Conservation (phyloP, 2,888 invertebrate species). For the Galerucella pusilla region DNA sequence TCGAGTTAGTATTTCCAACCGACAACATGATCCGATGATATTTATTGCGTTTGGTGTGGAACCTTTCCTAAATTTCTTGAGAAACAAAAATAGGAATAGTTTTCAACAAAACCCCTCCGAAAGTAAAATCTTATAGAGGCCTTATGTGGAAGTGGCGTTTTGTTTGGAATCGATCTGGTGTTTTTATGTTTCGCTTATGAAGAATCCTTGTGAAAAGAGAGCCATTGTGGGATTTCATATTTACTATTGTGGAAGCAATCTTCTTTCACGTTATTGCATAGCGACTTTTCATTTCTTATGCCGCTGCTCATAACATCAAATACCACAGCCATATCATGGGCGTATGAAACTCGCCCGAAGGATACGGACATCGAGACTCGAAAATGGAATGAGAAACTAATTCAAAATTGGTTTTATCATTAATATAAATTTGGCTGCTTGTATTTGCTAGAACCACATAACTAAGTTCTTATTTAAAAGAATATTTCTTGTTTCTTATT, state of each 20-base stretch:
- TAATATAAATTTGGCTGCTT: too few relatives aligned
- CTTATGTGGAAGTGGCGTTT: slow-evolving; percentile 35
- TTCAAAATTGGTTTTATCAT: too few relatives aligned
- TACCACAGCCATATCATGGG: slow-evolving; percentile 30
- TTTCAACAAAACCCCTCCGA: not conserved
- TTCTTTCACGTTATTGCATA: slow-evolving; percentile 50
- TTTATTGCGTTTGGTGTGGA: not conserved
- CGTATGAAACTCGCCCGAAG: not conserved
- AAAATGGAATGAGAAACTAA: not conserved
- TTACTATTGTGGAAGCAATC: slow-evolving; percentile 56
- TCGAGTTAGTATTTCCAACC: not conserved
- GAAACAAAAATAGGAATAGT: too few relatives aligned
- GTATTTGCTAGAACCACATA: too few relatives aligned
- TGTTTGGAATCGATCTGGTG: slow-evolving; percentile 34
- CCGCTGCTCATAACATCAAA: slow-evolving; percentile 43
- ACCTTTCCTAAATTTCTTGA: not conserved
- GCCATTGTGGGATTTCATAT: slow-evolving; percentile 53
- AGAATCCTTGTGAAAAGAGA: slow-evolving; percentile 48
- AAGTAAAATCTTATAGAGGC: slow-evolving; percentile 34
- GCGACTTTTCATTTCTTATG: slow-evolving; percentile 45
- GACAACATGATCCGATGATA: not conserved
- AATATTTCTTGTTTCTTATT: too few relatives aligned
- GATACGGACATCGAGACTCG: not conserved
- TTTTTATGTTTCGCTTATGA: slow-evolving; percentile 45
- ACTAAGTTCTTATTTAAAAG: too few relatives aligned